A percentile compares a stretch with the other conserved stretches of the same genome.
These are phyloP conservation scores for Panthera tigris DNA, from an alignment of 2,113 vertebrate species.

Conservation along the genomic window DNA sequence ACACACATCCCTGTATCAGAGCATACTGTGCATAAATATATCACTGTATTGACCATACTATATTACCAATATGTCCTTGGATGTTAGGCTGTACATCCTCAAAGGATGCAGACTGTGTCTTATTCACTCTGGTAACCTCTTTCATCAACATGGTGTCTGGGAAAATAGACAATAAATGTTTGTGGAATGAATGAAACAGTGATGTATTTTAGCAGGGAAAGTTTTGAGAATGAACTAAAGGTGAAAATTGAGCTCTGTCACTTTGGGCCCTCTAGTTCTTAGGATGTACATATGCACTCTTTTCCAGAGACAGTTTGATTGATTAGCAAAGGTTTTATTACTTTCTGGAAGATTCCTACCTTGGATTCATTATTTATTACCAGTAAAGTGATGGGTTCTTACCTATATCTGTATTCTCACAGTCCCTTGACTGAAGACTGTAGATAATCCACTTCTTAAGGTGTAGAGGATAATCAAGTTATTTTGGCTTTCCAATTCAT, in stretches of 20 bases:
- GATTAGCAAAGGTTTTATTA: not conserved
- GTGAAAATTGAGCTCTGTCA: not conserved
- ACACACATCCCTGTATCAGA: not conserved
- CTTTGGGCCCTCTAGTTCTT: not conserved
- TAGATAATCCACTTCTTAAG: not conserved
- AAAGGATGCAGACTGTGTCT: not conserved
- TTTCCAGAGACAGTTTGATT: not conserved
- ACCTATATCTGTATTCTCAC: not conserved
- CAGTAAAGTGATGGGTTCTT: not conserved
- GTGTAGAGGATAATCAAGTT: not conserved
- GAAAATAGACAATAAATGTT: constrained; percentile 33
- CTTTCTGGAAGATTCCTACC: not conserved
- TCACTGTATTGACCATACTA: not conserved
- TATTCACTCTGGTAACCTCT: not conserved
- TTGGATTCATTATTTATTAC: constrained; percentile 11
- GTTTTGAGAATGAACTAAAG: not conserved
- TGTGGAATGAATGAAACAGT: not conserved
- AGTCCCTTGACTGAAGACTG: not conserved
- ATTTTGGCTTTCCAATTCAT: not conserved
- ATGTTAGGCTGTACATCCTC: not conserved
- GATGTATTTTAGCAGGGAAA: not conserved
- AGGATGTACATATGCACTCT: not conserved
- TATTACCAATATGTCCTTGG: not conserved
- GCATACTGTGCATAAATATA: not conserved
- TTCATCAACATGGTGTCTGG: not conserved